Evolutionary conservation across 2,888 invertebrate species (phyloP), one percentile per base, ranked within the genome.

Genomic region (Ectobius pallidus): DNA sequence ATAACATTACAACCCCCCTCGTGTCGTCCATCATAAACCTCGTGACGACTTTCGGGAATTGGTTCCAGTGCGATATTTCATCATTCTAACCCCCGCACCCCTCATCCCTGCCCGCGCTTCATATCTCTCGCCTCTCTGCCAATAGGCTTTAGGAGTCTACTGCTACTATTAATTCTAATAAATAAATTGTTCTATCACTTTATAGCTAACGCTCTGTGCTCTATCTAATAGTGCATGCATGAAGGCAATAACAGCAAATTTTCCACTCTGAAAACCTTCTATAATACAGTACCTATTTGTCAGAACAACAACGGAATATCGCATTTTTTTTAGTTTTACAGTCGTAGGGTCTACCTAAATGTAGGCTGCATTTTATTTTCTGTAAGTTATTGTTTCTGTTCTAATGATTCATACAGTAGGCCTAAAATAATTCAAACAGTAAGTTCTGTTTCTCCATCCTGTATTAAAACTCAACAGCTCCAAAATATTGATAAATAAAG

Each of bases 121-220:
- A n/a, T n/a, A n/a, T n/a, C n/a, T n/a, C n/a, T n/a, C n/a, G n/a
- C n/a, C n/a, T n/a, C n/a, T n/a, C n/a, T n/a, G n/a, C n/a, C n/a
- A n/a, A 20, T 52, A 52, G 49, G 6, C 20, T 44, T 20, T n/a
- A 58, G 30, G 58, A 30, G 25, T 27, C 0, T 22, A n/a, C 9
- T 46, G 14, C 27, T 44, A 65, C 65, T 65, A 65, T 65, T 65
- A 65, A 65, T 65, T 44, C 65, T 44, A 65, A 65, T 65, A 65
- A 65, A 65, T 65, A 65, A 65, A 65, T 46, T 65, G 65, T 65
- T 27, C 46, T 25, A 65, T 65, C 65, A 46, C 65, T 65, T 65
- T 65, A 46, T 46, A 18, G 65, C 65, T 65, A 65, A 44, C 65
- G 44, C 42, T 42, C 65, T 20, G 44, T 42, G 42, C 14, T 11